Percentiles rank a stretch among this genome's conserved stretches.
These are phyloP conservation scores for Danio rerio DNA, from an alignment of 2,113 vertebrate species.

Conservation along the genomic window GRCz12tu NC_133187.1:23403501-23404000, in stretches of 20 bases:
- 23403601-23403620: conserved; percentile 4
- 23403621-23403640: conserved; percentile 4
- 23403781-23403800: background rate
- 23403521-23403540: background rate
- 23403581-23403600: background rate
- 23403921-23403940: too few relatives aligned
- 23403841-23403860: background rate
- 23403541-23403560: background rate
- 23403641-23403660: background rate
- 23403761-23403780: conserved; percentile 12
- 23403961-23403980: too few relatives aligned
- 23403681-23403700: conserved; percentile 18
- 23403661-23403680: background rate
- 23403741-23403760: conserved; percentile 12
- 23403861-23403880: too few relatives aligned
- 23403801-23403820: background rate
- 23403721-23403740: conserved; percentile 14
- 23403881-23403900: too few relatives aligned
- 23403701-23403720: conserved; percentile 28
- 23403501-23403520: background rate
- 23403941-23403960: too few relatives aligned
- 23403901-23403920: too few relatives aligned
- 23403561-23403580: conserved; percentile 12
- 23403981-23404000: too few relatives aligned
- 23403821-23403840: background rate